These are phyloP conservation scores for Spondyliosoma cantharus DNA, from an alignment of 2,797 vertebrate species.

Conservation along the genomic window DNA sequence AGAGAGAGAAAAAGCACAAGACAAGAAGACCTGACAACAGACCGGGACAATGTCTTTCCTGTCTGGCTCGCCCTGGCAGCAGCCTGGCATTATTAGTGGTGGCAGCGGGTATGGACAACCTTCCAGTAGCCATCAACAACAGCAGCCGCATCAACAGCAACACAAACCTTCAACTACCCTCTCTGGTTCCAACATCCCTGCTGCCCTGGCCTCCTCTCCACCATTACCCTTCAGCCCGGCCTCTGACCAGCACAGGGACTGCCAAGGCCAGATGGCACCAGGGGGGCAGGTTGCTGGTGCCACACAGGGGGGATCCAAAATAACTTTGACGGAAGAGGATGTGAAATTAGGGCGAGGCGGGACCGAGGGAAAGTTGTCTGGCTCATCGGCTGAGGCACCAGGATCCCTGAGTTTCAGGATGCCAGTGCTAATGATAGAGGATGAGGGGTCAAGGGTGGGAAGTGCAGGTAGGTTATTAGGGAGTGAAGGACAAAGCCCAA, in stretches of 20 bases:
- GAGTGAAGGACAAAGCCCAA: slow-evolving; percentile 81
- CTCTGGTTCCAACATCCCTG: slow-evolving; percentile 60
- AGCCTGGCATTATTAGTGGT: slow-evolving; percentile 70
- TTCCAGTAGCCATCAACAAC: slow-evolving; percentile 73
- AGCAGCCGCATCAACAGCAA: slow-evolving; percentile 66
- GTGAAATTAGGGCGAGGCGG: slow-evolving; percentile 52
- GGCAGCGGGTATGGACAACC: slow-evolving; percentile 67
- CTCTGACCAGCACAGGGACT: slow-evolving; percentile 59
- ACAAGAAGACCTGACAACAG: slow-evolving; percentile 45
- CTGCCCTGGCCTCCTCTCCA: slow-evolving; percentile 51
- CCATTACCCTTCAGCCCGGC: slow-evolving; percentile 50
- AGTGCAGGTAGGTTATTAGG: slow-evolving; percentile 64
- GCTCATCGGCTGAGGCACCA: slow-evolving; percentile 1
- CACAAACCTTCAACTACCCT: slow-evolving; percentile 73
- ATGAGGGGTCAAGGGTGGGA: slow-evolving; percentile 77
- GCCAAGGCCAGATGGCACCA: slow-evolving; percentile 66
- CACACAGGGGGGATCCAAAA: slow-evolving; percentile 53
- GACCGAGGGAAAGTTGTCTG: slow-evolving; percentile 39
- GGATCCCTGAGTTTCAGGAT: slow-evolving; percentile 31
- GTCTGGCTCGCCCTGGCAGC: slow-evolving; percentile 80
- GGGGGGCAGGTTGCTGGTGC: slow-evolving; percentile 26
- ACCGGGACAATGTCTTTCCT: slow-evolving; percentile 86
- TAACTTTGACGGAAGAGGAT: slow-evolving; percentile 63
- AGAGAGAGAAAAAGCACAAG: slow-evolving; percentile 31
- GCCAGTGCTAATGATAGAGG: slow-evolving; percentile 62